Evolutionary conservation across 2,113 vertebrate species (phyloP).

Genomic region (Peromyscus californicus): DNA sequence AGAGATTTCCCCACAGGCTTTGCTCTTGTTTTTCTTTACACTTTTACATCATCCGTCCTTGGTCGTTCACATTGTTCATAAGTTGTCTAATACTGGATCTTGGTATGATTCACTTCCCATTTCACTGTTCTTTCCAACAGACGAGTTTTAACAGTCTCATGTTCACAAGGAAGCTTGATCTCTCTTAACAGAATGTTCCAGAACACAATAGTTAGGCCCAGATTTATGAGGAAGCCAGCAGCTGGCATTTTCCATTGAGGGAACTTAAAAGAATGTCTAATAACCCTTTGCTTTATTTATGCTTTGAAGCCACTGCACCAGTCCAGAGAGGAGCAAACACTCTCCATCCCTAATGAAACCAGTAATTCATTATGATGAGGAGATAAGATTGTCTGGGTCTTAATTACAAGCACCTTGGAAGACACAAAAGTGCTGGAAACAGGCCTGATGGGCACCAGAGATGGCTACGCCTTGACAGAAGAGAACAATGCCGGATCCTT

Average conservation of each 20-base stretch:
- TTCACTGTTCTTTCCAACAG: background rate
- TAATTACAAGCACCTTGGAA: conserved; percentile 53
- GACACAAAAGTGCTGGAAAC: conserved; percentile 57
- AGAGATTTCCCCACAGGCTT: background rate
- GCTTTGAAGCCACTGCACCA: conserved; percentile 75
- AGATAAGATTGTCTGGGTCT: conserved; percentile 56
- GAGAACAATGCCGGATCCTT: background rate
- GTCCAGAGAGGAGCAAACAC: conserved; percentile 43
- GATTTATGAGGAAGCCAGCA: conserved; percentile 47
- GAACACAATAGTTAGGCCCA: conserved; percentile 15
- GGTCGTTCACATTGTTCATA: background rate
- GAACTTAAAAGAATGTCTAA: conserved; percentile 60
- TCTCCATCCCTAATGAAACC: conserved; percentile 70
- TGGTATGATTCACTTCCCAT: background rate
- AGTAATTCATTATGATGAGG: conserved; percentile 77
- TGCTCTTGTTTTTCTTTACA: background rate
- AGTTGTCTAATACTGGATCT: background rate
- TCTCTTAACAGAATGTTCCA: conserved; percentile 28
- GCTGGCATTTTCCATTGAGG: conserved; percentile 68
- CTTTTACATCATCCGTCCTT: background rate
- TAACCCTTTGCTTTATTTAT: conserved; percentile 52
- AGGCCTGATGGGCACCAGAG: background rate
- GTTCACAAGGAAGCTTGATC: background rate
- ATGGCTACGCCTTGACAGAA: background rate
- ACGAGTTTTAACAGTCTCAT: background rate